A percentile compares a stretch with the other conserved stretches of the same genome.
Evolutionary conservation across 2,797 vertebrate species (phyloP).

Genomic region (Holocentrus rufus): DNA sequence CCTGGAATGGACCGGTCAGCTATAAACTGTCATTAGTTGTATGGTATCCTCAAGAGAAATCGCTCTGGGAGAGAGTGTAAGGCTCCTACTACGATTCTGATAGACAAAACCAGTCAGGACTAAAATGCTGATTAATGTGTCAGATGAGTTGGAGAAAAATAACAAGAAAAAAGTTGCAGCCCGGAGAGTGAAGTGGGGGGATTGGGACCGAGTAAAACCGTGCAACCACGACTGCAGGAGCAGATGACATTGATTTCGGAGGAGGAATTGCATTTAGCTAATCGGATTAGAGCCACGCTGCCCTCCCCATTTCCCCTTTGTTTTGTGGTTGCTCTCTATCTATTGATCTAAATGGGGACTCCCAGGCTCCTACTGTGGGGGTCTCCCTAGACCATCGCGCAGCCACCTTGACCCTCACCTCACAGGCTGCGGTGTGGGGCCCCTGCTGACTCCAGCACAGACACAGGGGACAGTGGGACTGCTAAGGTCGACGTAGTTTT

Average conservation of each 20-base stretch:
- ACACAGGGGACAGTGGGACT: not conserved
- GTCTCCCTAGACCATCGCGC: constrained; percentile 52
- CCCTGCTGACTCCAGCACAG: constrained; percentile 26
- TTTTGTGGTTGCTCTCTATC: constrained; percentile 79
- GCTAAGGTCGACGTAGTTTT: not conserved
- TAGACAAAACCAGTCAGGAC: constrained; percentile 35
- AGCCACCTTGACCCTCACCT: constrained; percentile 37
- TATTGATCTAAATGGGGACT: constrained; percentile 79
- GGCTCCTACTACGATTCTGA: constrained; percentile 7
- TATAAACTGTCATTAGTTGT: not conserved
- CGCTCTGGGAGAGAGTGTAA: not conserved
- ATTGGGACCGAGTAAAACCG: constrained; percentile 38
- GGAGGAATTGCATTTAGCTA: constrained; percentile 82
- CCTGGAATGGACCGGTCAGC: not conserved
- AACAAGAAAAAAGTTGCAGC: constrained; percentile 39
- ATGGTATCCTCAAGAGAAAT: not conserved
- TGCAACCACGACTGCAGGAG: constrained; percentile 55
- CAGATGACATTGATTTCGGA: constrained; percentile 82
- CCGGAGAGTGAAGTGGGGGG: constrained; percentile 41
- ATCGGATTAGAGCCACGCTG: constrained; percentile 78
- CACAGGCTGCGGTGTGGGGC: constrained; percentile 35
- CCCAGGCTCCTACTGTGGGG: constrained; percentile 62
- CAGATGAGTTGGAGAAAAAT: constrained; percentile 18
- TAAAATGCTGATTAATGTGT: constrained; percentile 16
- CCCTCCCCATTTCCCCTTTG: constrained; percentile 78